Percentiles rank a stretch among this genome's conserved stretches.
Conservation (phyloP, 37 sponge, comb jelly and placozoan genomes). For the Ianthella basta region DNA sequence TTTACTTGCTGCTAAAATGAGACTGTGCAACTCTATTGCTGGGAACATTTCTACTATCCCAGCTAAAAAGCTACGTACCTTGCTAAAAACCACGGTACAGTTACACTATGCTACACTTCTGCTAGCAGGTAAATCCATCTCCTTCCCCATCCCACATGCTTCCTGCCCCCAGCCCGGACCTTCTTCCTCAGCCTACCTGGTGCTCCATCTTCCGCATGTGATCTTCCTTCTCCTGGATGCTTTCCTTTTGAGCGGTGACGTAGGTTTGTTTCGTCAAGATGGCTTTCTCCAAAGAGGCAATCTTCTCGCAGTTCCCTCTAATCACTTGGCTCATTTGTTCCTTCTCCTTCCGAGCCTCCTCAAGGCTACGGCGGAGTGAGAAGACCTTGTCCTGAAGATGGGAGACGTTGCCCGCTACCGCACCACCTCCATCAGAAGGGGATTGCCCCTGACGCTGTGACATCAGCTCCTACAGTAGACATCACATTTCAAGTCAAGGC, state of each 20-base stretch:
- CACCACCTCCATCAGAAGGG: no score
- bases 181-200: slow-evolving; percentile 7
- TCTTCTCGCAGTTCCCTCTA: slow-evolving; percentile 21
- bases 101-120: no score
- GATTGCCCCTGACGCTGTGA: no score
- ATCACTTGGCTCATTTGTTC: slow-evolving; percentile 3
- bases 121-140: no score
- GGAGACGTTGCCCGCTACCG: background rate
- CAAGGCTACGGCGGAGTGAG: background rate
- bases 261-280: background rate
- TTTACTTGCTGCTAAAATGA: no score
- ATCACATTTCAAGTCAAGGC: no score
- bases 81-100: no score
- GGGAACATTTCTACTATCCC: no score
- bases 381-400: slow-evolving; percentile 4
- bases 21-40: no score
- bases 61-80: no score
- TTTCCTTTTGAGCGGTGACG: slow-evolving; percentile 12
- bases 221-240: background rate
- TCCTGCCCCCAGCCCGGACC: background rate
- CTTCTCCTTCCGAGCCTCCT: background rate
- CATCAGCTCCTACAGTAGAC: no score
- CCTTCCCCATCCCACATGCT: background rate
- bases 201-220: slow-evolving; percentile 10
- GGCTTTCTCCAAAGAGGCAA: background rate